A percentile compares a stretch with the other conserved stretches of the same genome.
phyloP scores from a whole-genome alignment of 2,888 invertebrate species.

The Molorchus minor region DNA sequence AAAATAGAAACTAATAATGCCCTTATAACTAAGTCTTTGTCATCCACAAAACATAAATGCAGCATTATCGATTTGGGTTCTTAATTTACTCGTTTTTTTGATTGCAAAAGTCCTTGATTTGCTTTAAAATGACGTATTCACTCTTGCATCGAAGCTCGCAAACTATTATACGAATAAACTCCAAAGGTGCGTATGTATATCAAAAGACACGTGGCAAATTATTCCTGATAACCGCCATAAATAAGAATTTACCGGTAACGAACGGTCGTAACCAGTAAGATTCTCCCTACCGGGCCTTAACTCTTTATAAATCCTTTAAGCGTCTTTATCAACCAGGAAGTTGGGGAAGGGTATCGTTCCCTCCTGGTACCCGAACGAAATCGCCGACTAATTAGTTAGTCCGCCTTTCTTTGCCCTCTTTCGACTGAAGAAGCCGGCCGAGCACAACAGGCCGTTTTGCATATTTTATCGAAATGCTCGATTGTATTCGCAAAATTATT shows the following conservation, averaged over 20 bases:
- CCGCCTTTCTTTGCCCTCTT: not conserved
- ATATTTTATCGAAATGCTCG: not conserved
- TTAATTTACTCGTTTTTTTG: too few relatives aligned
- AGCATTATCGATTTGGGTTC: too few relatives aligned
- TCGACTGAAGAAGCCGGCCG: not conserved
- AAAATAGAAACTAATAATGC: too few relatives aligned
- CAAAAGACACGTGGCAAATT: too few relatives aligned
- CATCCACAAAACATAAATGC: too few relatives aligned
- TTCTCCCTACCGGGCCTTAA: conserved; percentile 13
- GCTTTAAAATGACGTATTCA: too few relatives aligned
- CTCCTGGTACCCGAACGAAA: conserved; percentile 16
- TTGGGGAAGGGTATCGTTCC: conserved; percentile 12
- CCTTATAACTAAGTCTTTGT: too few relatives aligned
- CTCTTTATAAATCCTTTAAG: conserved; percentile 26
- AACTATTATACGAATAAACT: too few relatives aligned
- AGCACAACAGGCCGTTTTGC: not conserved
- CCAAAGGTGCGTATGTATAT: too few relatives aligned
- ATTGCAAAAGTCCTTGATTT: too few relatives aligned
- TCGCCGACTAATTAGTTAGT: conserved; percentile 14
- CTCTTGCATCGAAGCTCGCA: too few relatives aligned
- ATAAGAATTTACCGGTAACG: conserved; percentile 11
- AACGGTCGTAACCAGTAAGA: conserved; percentile 7
- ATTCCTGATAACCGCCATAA: conserved; percentile 2
- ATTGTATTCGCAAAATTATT: too few relatives aligned
- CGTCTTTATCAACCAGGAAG: conserved; percentile 22